These are phyloP conservation scores for Sebastes glaucus DNA, from an alignment of 2,797 vertebrate genomes.

Conservation along the genomic window DNA sequence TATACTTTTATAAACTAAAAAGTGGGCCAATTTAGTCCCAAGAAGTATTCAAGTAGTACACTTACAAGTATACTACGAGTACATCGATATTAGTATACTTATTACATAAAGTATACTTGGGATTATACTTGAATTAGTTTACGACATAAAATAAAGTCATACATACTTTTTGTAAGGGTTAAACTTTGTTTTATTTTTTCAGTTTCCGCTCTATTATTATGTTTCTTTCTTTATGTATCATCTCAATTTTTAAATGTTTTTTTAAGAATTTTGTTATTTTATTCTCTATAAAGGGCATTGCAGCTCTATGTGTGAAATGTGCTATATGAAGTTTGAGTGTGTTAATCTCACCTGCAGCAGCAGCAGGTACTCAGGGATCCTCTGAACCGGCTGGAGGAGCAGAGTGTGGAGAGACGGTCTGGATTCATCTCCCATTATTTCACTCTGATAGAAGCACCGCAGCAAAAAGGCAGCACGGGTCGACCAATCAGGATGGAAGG, in stretches of 20 bases:
- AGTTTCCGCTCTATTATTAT: not conserved
- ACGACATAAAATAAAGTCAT: too few relatives aligned
- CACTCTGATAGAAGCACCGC: conserved; percentile 65
- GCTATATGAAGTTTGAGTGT: not conserved
- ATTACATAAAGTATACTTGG: too few relatives aligned
- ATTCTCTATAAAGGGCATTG: not conserved
- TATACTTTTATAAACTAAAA: too few relatives aligned
- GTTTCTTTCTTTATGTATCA: not conserved
- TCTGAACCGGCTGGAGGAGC: conserved; percentile 95
- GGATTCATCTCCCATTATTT: conserved; percentile 88
- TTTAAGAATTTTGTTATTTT: too few relatives aligned
- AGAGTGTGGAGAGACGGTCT: conserved; percentile 91
- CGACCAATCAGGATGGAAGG: not conserved
- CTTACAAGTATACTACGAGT: too few relatives aligned
- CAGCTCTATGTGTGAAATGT: not conserved
- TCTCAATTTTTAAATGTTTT: not conserved
- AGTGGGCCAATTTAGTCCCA: too few relatives aligned
- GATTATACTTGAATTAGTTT: too few relatives aligned
- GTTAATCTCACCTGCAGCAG: conserved; percentile 87
- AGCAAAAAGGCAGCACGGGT: not conserved
- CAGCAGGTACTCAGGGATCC: conserved; percentile 94
- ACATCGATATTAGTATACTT: too few relatives aligned
- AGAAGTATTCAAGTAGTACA: too few relatives aligned
- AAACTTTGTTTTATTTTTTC: too few relatives aligned
- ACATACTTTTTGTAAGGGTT: too few relatives aligned